Evolutionary conservation across 2,888 invertebrate species (phyloP).

Genomic region (Pemphredon lugubris): DNA sequence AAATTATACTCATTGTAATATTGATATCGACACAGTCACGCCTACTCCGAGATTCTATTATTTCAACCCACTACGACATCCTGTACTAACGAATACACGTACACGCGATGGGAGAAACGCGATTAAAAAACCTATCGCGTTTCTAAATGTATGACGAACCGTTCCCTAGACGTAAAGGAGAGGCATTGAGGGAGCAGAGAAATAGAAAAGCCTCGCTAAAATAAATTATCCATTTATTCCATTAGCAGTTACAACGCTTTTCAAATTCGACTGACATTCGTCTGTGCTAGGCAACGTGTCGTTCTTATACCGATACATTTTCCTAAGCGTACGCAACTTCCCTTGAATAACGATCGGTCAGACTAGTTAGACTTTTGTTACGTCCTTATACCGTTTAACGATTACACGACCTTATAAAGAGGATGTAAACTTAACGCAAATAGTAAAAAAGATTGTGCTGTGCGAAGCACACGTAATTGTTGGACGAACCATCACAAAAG

Average conservation of each 20-base stretch:
- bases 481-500: slow-evolving; percentile 25
- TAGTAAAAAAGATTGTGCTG: slow-evolving; percentile 31
- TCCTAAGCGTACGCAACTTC: slow-evolving; percentile 41
- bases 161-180: slow-evolving; percentile 47
- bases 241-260: slow-evolving; percentile 74
- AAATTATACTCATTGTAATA: too few relatives aligned
- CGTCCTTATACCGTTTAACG: slow-evolving; percentile 30
- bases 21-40: too few relatives aligned
- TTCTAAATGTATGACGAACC: too few relatives aligned
- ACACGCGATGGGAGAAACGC: too few relatives aligned
- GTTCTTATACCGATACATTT: slow-evolving; percentile 55
- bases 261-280: slow-evolving; percentile 64
- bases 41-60: too few relatives aligned
- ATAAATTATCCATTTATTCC: slow-evolving; percentile 75
- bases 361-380: slow-evolving; percentile 50
- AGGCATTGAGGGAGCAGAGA: slow-evolving; percentile 69
- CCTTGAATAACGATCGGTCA: slow-evolving; percentile 42
- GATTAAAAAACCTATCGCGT: too few relatives aligned
- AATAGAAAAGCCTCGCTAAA: slow-evolving; percentile 74
- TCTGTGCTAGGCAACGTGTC: slow-evolving; percentile 59
- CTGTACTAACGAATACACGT: too few relatives aligned
- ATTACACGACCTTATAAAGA: slow-evolving; percentile 20
- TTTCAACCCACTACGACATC: too few relatives aligned
- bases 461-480: slow-evolving; percentile 38
- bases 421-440: slow-evolving; percentile 40